Conservation (phyloP, 2,113 vertebrate species). For the Cheirogaleus medius region DNA sequence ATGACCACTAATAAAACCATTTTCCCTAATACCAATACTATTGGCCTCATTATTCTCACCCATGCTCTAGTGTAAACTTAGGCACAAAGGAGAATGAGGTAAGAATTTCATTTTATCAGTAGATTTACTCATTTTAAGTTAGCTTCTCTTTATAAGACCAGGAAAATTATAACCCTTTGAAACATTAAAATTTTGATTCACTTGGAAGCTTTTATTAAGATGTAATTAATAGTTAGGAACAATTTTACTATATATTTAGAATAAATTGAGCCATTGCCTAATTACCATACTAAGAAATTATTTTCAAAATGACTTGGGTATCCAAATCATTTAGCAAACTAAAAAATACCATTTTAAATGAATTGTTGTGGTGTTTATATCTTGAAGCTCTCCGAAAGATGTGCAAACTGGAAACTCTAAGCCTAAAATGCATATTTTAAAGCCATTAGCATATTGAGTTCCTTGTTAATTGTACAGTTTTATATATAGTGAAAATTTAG, state of each 20-base stretch:
- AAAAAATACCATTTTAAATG: slow-evolving; percentile 47
- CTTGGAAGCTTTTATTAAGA: slow-evolving; percentile 68
- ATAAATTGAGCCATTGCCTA: slow-evolving; percentile 54
- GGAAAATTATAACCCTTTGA: slow-evolving; percentile 41
- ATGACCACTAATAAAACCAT: not conserved
- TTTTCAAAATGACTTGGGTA: not conserved
- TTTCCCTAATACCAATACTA: not conserved
- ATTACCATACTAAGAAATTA: slow-evolving; percentile 50
- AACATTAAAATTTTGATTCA: slow-evolving; percentile 58
- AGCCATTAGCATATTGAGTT: slow-evolving; percentile 40
- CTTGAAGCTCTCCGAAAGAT: slow-evolving; percentile 23
- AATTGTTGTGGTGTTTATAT: slow-evolving; percentile 48
- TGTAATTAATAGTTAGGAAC: slow-evolving; percentile 61
- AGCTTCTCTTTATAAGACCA: not conserved
- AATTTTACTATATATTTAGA: slow-evolving; percentile 58
- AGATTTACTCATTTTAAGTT: not conserved
- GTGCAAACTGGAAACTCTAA: slow-evolving; percentile 43
- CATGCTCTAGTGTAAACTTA: not conserved
- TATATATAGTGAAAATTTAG: slow-evolving; percentile 30
- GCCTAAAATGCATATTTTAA: slow-evolving; percentile 43
- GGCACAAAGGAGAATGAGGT: not conserved
- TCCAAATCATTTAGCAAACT: slow-evolving; percentile 50
- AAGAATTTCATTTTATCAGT: not conserved
- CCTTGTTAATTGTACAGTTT: slow-evolving; percentile 29
- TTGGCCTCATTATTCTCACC: not conserved